Conservation (phyloP, 1,140 invertebrate genomes). For the Drosophila hydei region DNA sequence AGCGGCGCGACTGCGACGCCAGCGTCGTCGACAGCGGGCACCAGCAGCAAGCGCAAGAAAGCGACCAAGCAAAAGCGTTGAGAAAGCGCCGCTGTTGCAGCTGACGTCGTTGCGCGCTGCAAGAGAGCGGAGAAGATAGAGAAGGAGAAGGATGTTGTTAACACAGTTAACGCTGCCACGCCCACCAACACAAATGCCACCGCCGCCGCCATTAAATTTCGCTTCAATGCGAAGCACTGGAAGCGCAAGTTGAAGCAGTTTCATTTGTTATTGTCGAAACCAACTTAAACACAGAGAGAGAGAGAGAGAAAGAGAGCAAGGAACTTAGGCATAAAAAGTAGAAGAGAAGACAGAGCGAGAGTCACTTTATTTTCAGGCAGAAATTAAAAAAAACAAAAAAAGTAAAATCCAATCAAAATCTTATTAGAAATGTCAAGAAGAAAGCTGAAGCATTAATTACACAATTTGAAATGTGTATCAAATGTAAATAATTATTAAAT, state of each 20-base stretch:
- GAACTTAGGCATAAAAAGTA: background rate
- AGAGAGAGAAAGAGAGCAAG: constrained; percentile 3
- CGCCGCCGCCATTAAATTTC: constrained; percentile 63
- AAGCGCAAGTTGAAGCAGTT: constrained; percentile 71
- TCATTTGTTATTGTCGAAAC: constrained; percentile 61
- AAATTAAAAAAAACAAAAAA: constrained; percentile 18
- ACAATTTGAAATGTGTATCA: constrained; percentile 71
- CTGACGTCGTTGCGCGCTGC: constrained; percentile 3
- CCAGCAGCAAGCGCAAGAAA: constrained; percentile 75
- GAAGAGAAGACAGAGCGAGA: background rate
- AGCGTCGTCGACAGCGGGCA: constrained; percentile 49
- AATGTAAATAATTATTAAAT: constrained; percentile 63
- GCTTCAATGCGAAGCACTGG: constrained; percentile 72
- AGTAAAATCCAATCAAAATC: constrained; percentile 62
- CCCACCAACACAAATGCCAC: constrained; percentile 9
- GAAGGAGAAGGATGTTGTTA: no score
- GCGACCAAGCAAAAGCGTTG: constrained; percentile 77
- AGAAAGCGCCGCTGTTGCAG: constrained; percentile 47
- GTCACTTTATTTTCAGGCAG: constrained; percentile 12
- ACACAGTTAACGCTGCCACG: constrained; percentile 4
- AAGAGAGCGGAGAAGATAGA: background rate
- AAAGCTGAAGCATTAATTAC: constrained; percentile 62
- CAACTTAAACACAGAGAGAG: constrained; percentile 16
- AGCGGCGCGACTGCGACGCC: constrained; percentile 42
- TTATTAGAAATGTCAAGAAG: constrained; percentile 20